These are phyloP conservation scores for Melanotaenia boesemani DNA, from an alignment of 2,797 vertebrate genomes.

Conservation along the genomic window DNA sequence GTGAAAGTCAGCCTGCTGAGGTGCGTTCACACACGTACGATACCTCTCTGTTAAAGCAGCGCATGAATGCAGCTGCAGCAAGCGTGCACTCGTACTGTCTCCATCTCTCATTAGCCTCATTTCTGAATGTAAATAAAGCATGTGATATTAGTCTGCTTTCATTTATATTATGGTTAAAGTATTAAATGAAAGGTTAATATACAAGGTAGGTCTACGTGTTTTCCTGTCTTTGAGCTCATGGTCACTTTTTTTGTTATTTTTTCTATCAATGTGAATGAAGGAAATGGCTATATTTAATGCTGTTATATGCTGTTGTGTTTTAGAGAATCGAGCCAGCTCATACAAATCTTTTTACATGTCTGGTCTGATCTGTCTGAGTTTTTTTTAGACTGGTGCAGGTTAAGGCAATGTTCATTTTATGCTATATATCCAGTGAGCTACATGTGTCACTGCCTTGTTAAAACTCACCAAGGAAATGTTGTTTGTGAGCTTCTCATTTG, in stretches of 20 bases:
- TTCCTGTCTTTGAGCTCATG: constrained; percentile 66
- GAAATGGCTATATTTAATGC: constrained; percentile 70
- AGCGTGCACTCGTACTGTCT: constrained; percentile 18
- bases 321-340: constrained; percentile 63
- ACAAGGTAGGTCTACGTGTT: constrained; percentile 55
- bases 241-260: constrained; percentile 38
- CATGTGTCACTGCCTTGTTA: constrained; percentile 76
- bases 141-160: constrained; percentile 79
- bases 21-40: constrained; percentile 1
- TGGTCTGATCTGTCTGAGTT: constrained; percentile 68
- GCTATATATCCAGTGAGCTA: constrained; percentile 68
- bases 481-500: constrained; percentile 74
- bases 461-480: constrained; percentile 77
- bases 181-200: constrained; percentile 71
- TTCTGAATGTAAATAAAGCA: constrained; percentile 84
- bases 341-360: constrained; percentile 66
- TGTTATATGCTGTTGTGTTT: constrained; percentile 74
- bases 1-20: constrained; percentile 44
- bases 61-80: constrained; percentile 5
- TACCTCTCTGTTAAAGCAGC: constrained; percentile 22
- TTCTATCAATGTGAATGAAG: constrained; percentile 72
- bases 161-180: constrained; percentile 72
- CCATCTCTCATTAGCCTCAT: constrained; percentile 45
- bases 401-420: constrained; percentile 66
- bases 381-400: constrained; percentile 73